A percentile compares a stretch with the other conserved stretches of the same genome.
Conservation (phyloP, 2,797 vertebrate species). For the Myripristis jacobus region DNA sequence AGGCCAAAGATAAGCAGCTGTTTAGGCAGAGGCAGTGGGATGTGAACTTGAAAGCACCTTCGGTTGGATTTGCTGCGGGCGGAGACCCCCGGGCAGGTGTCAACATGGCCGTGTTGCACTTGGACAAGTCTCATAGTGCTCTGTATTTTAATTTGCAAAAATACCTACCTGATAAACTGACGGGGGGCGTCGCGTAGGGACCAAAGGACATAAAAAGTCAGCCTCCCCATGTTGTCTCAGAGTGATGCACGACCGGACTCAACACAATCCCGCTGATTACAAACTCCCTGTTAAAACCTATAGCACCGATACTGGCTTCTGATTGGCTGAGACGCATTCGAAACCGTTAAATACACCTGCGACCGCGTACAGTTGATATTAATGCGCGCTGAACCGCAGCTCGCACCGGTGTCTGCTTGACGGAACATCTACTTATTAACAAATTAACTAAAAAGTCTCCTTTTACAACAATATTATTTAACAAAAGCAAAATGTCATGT, state of each 20-base stretch:
- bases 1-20: slow-evolving; percentile 88
- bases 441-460: too few relatives aligned
- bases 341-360: slow-evolving; percentile 51
- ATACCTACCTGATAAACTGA: slow-evolving; percentile 83
- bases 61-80: slow-evolving; percentile 82
- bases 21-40: slow-evolving; percentile 87
- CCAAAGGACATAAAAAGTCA: slow-evolving; percentile 87
- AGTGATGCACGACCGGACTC: background rate
- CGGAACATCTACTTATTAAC: too few relatives aligned
- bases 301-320: background rate
- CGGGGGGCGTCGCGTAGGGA: slow-evolving; percentile 84
- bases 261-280: rapidly evolving
- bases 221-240: slow-evolving; percentile 63
- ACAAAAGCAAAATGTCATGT: too few relatives aligned
- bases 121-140: background rate
- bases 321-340: slow-evolving; percentile 48
- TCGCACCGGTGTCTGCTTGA: too few relatives aligned
- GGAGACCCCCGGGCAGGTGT: background rate
- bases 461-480: too few relatives aligned
- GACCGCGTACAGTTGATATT: background rate
- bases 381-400: too few relatives aligned
- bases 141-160: too few relatives aligned
- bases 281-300: background rate
- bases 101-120: background rate
- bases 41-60: slow-evolving; percentile 84